Base-by-base conservation (phyloP, 2,797 vertebrate species). In the Crenichthys baileyi region DNA sequence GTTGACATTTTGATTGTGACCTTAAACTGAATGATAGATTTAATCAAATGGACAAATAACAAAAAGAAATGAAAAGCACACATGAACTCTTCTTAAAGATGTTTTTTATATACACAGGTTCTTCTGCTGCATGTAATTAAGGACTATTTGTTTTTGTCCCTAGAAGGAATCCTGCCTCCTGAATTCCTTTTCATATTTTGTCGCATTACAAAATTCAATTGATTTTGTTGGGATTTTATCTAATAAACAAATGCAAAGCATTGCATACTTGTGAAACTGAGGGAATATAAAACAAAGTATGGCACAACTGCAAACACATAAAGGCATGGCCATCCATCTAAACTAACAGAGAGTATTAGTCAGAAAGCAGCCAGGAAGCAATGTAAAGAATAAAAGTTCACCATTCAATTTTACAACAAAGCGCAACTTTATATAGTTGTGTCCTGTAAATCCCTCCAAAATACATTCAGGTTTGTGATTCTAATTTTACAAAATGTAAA, bases 1-100 rank as follows among this genome's bases (percentile, higher is more conserved):
- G 72, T 75, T 92, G 91, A 90, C 88, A 90, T 91, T 94, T 89
- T 79, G 61, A 85, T 79, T 71, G 78, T 91, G 91, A 86, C 88
- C 79, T 91, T 91, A 87, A 88, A 86, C 53, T 77, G 73, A 58
- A 83, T 65, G 79, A 31, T 67, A n/a, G 39, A 79, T 86, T 77
- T 39, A 77, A 81, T 85, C 60, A 85, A 73, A 83, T 11, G 12
- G 29, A 63, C 50, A 11, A 70, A 65, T 72, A 56, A 84, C 75
- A 39, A 46, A 15, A 48, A n/a, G 74, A 72, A 36, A 20, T 11
- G 44, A 12, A 56, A 16, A 44, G 55, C 26, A 24, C 24, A 44
- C 24, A 58, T 74, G 3, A 12, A 51, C 50, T 70, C 5, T 44
- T 68, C 11, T 68, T 68, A 6, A 55, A 39, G 16, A 51, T 55